Evolutionary conservation across 2,888 invertebrate species (phyloP), one percentile per base, ranked within the genome.

Genomic region (Temnothorax ravouxi): DNA sequence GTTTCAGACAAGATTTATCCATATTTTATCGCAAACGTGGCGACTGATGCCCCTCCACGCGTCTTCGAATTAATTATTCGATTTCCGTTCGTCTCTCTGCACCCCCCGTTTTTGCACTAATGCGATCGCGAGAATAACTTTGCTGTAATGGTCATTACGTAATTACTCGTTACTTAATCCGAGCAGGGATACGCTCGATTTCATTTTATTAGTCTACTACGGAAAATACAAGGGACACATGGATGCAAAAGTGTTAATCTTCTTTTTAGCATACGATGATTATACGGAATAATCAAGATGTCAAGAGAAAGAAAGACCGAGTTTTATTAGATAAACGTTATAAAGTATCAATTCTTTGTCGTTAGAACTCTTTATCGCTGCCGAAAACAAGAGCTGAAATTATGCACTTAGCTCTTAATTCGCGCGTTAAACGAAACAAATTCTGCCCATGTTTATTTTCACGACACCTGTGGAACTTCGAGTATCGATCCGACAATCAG

Each of bases 1-100:
- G 83, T 84, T 88, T 86, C 84, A 86, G 88, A 84, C 86, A 74
- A 88, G 89, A 84, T 88, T 86, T 86, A 85, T 84, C 86, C 82
- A 80, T 86, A 86, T 86, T 84, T 86, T 69, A 69, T 84, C 80
- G 77, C 74, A 80, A 67, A 29, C 67, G 44, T 67, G 54, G 13
- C 11, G 72, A 61, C 64, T 74, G 64, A 38, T 59, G 50, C 77
- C 34, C 79, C 2, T 8, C 61, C 66, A 34, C 59, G 71, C 38
- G 72, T 80, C 79, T 80, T 80, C 72, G 59, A 80, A 80, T 80
- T 80, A 80, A 80, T 80, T 80, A 80, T 80, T 80, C 79, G 79
- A 80, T 80, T 71, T 80, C 72, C 79, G 72, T 25, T 59, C 72
- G 59, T 71, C 59, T 56, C 47, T 69, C 41, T 4, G 79, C 34